Base-by-base conservation (phyloP, 2,888 invertebrate species). In the Parapristionchus giblindavisi region DNA sequence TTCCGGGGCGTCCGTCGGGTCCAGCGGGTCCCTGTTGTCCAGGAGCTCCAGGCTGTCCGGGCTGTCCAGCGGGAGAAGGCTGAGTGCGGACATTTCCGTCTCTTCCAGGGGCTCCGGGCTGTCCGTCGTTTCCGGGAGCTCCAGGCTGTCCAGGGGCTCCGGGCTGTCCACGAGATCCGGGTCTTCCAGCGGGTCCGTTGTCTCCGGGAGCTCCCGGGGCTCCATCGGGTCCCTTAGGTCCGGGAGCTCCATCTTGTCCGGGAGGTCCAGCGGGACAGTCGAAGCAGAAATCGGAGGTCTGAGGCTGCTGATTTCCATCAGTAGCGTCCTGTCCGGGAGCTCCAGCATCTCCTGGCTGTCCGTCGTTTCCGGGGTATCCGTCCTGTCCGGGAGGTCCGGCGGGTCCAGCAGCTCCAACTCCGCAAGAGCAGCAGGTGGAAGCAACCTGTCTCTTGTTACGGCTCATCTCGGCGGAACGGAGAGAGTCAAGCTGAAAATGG, bases 11-110 rank as follows among this genome's bases (percentile, higher is more conserved):
- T 63, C 75, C 75, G 56, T 63, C 63, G 63, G 75, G 75, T 75
- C 75, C 75, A 54, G 75, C 63, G 48, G 75, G 75, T 75, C 75
- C 75, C 65, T 73, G 73, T 34, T 60, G 73, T 60, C 73, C 73
- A 51, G 73, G 48, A 27, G 8, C 60, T 73, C 73, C 73, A 36
- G 73, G 73, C 1, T 60, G 54, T 73, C 73, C 73, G 73, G 73
- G 73, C 32, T 29, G 60, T 34, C 73, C 73, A 51, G 73, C 43
- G 51, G 73, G 73, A 34, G 73, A 73, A 6, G 73, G 60, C 60
- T 61, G 48, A 60, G 73, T 73, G 65, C 75, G 52, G 52, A 60
- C 54, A 54, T 43, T 43, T 65, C 75, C 75, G 40, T 75, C 65
- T 6, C 63, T 51, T 24, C 75, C 75, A 40, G 75, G 63, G 52